These are phyloP conservation scores for Glaucopsyche alexis DNA, from an alignment of 2,888 invertebrate species.

Conservation along the genomic window DNA sequence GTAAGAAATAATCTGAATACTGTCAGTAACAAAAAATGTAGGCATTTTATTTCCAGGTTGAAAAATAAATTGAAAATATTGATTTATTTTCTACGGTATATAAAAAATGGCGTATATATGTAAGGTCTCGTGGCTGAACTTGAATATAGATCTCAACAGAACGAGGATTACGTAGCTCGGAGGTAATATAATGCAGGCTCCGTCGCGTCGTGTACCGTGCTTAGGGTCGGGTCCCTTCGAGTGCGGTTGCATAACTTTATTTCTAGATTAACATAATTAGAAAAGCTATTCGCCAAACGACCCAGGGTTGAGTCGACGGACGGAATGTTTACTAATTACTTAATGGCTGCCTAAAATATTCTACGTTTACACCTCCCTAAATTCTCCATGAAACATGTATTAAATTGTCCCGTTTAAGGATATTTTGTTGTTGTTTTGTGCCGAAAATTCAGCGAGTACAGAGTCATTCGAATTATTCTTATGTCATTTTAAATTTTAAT, in stretches of 20 bases:
- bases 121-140: conserved; percentile 23
- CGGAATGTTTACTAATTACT: conserved; percentile 30
- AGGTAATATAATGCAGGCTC: conserved; percentile 48
- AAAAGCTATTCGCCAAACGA: conserved; percentile 53
- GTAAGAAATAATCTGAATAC: neutral
- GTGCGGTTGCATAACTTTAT: conserved; percentile 73
- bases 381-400: conserved; percentile 18
- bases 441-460: neutral
- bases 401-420: conserved; percentile 9
- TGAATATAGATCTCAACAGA: conserved; percentile 21
- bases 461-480: neutral
- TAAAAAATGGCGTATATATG: conserved; percentile 28
- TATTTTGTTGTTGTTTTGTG: neutral
- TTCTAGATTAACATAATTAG: conserved; percentile 76
- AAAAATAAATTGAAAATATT: too few species aligned
- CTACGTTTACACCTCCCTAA: conserved; percentile 24
- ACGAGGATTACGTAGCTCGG: conserved; percentile 45
- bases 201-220: conserved; percentile 57
- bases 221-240: conserved; percentile 61
- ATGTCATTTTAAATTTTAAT: neutral
- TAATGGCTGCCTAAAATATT: conserved; percentile 16
- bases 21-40: too few species aligned
- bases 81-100: too few species aligned
- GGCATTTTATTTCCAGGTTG: too few species aligned
- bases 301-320: conserved; percentile 48